Conservation (phyloP, 2,113 vertebrate genomes). For the Scopus umbretta region DNA sequence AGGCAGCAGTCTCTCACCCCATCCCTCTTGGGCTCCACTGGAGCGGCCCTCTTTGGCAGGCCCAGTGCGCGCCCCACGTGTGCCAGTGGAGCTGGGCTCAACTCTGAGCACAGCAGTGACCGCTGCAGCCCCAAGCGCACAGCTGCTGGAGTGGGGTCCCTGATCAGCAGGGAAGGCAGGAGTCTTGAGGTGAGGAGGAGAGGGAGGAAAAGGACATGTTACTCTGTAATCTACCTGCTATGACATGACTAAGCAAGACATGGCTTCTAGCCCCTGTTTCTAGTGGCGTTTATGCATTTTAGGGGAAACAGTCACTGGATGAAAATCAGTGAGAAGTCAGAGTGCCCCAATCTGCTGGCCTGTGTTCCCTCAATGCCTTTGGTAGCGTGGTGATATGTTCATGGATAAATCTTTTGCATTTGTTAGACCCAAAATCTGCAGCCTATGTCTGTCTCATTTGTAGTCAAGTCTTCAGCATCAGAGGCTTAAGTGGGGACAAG, state of each 20-base stretch:
- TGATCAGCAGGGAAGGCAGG: not conserved
- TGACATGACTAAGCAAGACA: not conserved
- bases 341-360: not conserved
- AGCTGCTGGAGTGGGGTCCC: not conserved
- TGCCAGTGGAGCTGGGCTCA: not conserved
- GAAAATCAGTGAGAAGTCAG: not conserved
- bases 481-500: not conserved
- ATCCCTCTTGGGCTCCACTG: not conserved
- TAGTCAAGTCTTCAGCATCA: not conserved
- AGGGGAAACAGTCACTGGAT: not conserved
- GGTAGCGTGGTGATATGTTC: not conserved
- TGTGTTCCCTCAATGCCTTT: not conserved
- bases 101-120: not conserved
- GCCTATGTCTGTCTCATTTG: not conserved
- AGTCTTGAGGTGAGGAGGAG: not conserved
- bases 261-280: not conserved
- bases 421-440: not conserved
- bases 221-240: not conserved
- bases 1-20: not conserved
- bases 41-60: not conserved
- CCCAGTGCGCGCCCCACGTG: rapidly evolving
- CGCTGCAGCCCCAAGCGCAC: not conserved
- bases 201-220: not conserved
- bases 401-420: not conserved
- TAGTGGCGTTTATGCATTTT: not conserved